Evolutionary conservation across 2,888 invertebrate species (phyloP), one percentile per base, ranked within the genome.

Genomic region (Stegana nigrithorax): DNA sequence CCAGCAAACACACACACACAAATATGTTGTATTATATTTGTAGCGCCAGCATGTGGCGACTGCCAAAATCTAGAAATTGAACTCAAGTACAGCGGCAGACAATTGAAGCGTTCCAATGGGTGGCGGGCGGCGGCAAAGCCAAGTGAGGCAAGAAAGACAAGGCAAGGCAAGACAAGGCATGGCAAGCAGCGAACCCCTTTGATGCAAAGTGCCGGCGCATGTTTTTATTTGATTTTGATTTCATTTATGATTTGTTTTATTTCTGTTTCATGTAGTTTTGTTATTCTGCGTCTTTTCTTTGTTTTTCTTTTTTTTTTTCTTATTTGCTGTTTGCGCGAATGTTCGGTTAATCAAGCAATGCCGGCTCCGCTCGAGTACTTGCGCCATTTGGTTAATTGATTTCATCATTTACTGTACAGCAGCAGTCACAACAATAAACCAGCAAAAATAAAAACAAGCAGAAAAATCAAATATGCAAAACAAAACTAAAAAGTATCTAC

Each of bases 371-470:
- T 65, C 65, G 64, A 76, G 80, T 75, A 78, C 74, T 76, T 68
- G 73, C 70, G 73, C 71, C 73, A 73, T 73, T 73, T 70, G 69
- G 75, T 80, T 80, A 77, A 80, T 80, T 77, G 80, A 77, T 75
- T 80, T 68, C 66, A 72, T 68, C 68, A 61, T 66, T 59, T 63
- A 50, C 36, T 36, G 39, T 39, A 17, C 17, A 39, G 39, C 39
- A 14, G 17, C 14, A 39, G n/a, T 7, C 29, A 29, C 10, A 29
- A 10, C n/a, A n/a, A n/a, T n/a, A n/a, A n/a, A n/a, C n/a, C n/a
- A n/a, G n/a, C n/a, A n/a, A n/a, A n/a, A n/a, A n/a, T n/a, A n/a
- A n/a, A n/a, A n/a, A n/a, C n/a, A n/a, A n/a, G n/a, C n/a, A n/a
- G n/a, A n/a, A n/a, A n/a, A n/a, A n/a, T n/a, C n/a, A n/a, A n/a